Evolutionary conservation across 2,113 vertebrate genomes (phyloP), one percentile per base, ranked within the genome.

Genomic region (Myocastor coypus): DNA sequence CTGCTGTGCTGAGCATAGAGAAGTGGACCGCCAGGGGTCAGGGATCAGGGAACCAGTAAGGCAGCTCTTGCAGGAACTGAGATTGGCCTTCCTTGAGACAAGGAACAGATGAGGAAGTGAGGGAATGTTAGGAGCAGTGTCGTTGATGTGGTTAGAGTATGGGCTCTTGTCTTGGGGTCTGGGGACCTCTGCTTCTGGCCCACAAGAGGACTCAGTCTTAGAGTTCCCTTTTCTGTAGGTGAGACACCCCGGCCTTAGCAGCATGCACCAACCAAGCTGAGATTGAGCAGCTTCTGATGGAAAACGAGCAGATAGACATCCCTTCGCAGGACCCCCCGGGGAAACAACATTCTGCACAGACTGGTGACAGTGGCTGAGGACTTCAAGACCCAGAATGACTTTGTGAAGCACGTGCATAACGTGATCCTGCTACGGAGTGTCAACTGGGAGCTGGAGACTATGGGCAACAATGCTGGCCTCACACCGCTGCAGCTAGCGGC

Each of bases 191-290:
- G 0, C 2, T 77, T 86, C 63, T 22, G 40, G 63, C 42, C 63
- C 22, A 10, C 5, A 61, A 71, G 32, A 80, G 13, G 73, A 42
- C 83, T 1, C 10, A 96, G 20, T 10, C n/a, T 10, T 22, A 0
- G 9, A 40, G 50, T 9, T 28, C 22, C 17, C 20, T 11, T 64
- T 37, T 66, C 7, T 55, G 2, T 16, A 99, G 98, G 99, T 0
- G 99, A 99, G 94, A 98, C 98, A 1, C 98, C 99, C 0, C 95
- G 96, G 98, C 98, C 0, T 87, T 99, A 95, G 99, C 99, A 2
- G 99, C 99, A 0, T 99, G 98, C 55, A 99, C 99, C 97, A 99
- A 99, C 92, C 99, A 99, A 80, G 98, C 98, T 0, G 99, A 99
- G 92, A 98, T 99, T 0, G 98, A 98, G 32, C 97, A 98, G 20